These are phyloP conservation scores for Eupeodes latifasciatus DNA, from an alignment of 2,888 invertebrate genomes.

Conservation along the genomic window DNA sequence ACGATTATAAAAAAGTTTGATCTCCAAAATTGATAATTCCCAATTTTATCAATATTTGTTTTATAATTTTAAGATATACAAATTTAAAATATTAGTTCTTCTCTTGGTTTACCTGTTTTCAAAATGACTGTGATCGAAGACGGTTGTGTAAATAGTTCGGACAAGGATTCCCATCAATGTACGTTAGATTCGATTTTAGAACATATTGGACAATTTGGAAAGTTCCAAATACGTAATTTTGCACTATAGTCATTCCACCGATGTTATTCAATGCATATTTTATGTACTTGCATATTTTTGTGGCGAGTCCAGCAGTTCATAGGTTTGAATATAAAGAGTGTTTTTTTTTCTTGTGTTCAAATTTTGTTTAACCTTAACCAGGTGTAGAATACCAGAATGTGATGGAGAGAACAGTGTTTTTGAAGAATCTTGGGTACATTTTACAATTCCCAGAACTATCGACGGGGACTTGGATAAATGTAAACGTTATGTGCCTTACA, in stretches of 20 bases:
- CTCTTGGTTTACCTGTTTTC: no score
- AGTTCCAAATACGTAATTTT: slow-evolving; percentile 87
- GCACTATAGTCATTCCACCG: slow-evolving; percentile 87
- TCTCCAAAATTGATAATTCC: no score
- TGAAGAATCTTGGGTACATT: slow-evolving; percentile 85
- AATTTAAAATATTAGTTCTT: no score
- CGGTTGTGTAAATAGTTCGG: slow-evolving; percentile 40
- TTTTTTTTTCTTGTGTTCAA: background rate
- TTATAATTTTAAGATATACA: no score
- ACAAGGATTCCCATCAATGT: slow-evolving; percentile 47
- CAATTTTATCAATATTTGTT: no score
- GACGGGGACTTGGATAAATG: slow-evolving; percentile 79
- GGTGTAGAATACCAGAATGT: slow-evolving; percentile 83
- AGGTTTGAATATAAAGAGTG: slow-evolving; percentile 85
- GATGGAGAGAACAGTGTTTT: slow-evolving; percentile 80
- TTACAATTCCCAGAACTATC: slow-evolving; percentile 82
- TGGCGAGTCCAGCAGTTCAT: slow-evolving; percentile 88
- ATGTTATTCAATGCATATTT: slow-evolving; percentile 88
- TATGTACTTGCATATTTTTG: slow-evolving; percentile 89
- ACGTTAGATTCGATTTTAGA: slow-evolving; percentile 80
- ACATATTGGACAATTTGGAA: slow-evolving; percentile 87
- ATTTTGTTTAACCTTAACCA: slow-evolving; percentile 64
- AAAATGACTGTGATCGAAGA: background rate
- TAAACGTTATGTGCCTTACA: slow-evolving; percentile 77
- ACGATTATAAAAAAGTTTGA: no score